Percentiles rank a stretch among this genome's conserved stretches.
These are phyloP conservation scores for Cladorhizidae sp. DNA, from an alignment of 37 sponge, comb jelly and placozoan species.

Conservation along the genomic window DNA sequence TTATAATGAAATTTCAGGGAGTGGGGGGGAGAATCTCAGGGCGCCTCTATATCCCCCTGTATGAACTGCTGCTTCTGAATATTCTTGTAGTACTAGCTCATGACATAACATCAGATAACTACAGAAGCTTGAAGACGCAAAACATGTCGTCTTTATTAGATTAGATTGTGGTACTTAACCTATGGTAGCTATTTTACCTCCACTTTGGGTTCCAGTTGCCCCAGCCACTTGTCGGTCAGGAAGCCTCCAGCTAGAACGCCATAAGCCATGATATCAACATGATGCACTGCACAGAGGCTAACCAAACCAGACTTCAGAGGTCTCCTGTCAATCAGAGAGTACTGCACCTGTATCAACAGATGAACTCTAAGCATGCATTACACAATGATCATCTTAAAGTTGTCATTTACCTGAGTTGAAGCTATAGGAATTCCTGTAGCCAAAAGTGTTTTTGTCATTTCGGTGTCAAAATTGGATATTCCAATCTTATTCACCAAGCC, in stretches of 20 bases:
- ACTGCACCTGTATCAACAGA: slow-evolving; percentile 46
- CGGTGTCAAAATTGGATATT: slow-evolving; percentile 58
- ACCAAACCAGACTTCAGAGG: slow-evolving; percentile 37
- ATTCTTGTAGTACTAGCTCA: no score
- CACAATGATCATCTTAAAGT: not conserved
- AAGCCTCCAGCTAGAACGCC: slow-evolving; percentile 71
- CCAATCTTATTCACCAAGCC: slow-evolving; percentile 52
- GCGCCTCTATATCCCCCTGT: no score
- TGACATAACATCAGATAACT: no score
- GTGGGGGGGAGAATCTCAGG: no score
- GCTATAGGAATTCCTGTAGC: slow-evolving; percentile 23
- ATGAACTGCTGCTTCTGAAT: no score
- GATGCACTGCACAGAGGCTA: slow-evolving; percentile 30
- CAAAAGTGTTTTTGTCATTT: slow-evolving; percentile 14
- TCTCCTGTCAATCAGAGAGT: slow-evolving; percentile 58
- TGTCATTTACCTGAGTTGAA: slow-evolving; percentile 48
- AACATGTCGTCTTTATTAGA: no score
- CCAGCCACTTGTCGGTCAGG: slow-evolving; percentile 60
- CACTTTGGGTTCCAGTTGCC: slow-evolving; percentile 5
- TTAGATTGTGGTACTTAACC: no score
- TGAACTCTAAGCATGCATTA: not conserved
- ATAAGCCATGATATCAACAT: slow-evolving; percentile 47
- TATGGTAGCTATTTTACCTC: slow-evolving; percentile 20
- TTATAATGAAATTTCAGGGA: no score
- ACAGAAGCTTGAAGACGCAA: no score